Evolutionary conservation across 2,888 invertebrate genomes (phyloP).

Genomic region (Allophyes oxyacanthae): DNA sequence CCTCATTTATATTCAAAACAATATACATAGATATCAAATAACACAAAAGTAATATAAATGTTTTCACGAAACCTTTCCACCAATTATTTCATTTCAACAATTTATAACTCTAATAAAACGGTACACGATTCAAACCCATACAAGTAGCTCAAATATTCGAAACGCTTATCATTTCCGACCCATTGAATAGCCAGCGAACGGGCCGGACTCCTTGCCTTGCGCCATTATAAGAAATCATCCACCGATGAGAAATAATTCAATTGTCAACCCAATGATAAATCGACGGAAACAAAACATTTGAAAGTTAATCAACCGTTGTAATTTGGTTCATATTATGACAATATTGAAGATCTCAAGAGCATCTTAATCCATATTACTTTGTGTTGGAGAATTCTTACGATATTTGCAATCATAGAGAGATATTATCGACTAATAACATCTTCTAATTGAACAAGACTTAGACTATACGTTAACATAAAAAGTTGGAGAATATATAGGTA

Average conservation of each 20-base stretch:
- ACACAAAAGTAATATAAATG: constrained; percentile 34
- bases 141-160: constrained; percentile 68
- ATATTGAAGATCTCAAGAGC: not conserved
- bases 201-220: constrained; percentile 62
- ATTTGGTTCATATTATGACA: constrained; percentile 14
- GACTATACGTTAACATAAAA: no score
- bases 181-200: constrained; percentile 67
- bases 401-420: no score
- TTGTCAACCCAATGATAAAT: constrained; percentile 67
- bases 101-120: constrained; percentile 52
- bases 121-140: constrained; percentile 47
- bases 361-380: not conserved
- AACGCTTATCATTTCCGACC: constrained; percentile 77
- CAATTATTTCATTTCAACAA: constrained; percentile 44
- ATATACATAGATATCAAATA: constrained; percentile 19
- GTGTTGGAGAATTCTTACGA: no score
- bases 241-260: constrained; percentile 68
- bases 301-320: constrained; percentile 30
- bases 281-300: constrained; percentile 46
- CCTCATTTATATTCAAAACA: not conserved
- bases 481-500: no score
- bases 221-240: constrained; percentile 74
- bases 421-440: no score
- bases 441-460: no score
- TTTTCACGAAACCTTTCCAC: constrained; percentile 19